phyloP scores from a whole-genome alignment of 2,888 invertebrate species.

The Cephus runcator region DNA sequence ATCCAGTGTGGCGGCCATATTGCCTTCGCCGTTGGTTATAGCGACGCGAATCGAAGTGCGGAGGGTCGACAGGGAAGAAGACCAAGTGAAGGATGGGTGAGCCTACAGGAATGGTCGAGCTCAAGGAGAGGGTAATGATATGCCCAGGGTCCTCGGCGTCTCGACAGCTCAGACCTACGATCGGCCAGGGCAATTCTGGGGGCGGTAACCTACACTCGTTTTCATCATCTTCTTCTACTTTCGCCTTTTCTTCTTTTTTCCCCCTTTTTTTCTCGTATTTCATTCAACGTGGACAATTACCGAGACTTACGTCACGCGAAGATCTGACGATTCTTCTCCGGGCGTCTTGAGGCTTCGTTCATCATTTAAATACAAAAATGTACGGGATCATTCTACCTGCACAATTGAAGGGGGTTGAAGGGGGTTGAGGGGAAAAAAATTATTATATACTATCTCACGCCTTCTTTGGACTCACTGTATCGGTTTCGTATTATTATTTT shows the following conservation, averaged over 20 bases:
- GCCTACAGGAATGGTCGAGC: constrained; percentile 14
- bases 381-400: neutral
- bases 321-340: no score
- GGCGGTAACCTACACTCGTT: constrained; percentile 1
- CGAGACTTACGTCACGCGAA: neutral
- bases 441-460: no score
- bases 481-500: neutral
- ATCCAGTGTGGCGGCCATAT: constrained; percentile 54
- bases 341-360: no score
- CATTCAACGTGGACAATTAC: neutral
- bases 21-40: constrained; percentile 32
- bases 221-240: neutral
- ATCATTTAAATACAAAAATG: no score
- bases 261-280: neutral
- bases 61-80: constrained; percentile 44
- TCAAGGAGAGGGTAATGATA: constrained; percentile 49
- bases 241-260: neutral
- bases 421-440: neutral
- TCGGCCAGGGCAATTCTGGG: neutral
- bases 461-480: no score
- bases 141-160: constrained; percentile 39
- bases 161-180: constrained; percentile 20
- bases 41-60: constrained; percentile 50
- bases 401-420: neutral
- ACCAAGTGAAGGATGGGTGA: constrained; percentile 45